These are phyloP conservation scores for Stegodyphus mimosarum DNA, from an alignment of 1,140 invertebrate genomes.

Conservation along the genomic window DNA sequence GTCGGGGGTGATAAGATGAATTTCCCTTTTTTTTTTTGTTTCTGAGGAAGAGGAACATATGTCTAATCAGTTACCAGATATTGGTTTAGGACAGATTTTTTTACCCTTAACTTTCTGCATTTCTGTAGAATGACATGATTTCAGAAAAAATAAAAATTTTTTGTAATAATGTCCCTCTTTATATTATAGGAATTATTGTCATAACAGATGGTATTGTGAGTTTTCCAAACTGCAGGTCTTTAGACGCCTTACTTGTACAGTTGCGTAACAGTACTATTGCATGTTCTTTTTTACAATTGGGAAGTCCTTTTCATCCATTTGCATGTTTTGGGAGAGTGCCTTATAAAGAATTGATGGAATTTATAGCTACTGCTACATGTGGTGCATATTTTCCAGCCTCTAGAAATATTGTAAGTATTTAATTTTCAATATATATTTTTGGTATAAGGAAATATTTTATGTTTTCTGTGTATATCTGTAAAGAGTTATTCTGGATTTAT, in stretches of 20 bases:
- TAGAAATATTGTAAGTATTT: constrained; percentile 44
- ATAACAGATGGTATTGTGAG: constrained; percentile 86
- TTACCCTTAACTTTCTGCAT: too few relatives aligned
- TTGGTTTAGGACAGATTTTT: too few relatives aligned
- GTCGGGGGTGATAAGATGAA: too few relatives aligned
- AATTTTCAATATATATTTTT: background rate
- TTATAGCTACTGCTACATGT: constrained; percentile 82
- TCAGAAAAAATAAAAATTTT: too few relatives aligned
- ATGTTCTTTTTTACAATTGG: constrained; percentile 84
- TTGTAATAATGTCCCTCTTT: constrained; percentile 49
- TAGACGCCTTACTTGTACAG: constrained; percentile 81
- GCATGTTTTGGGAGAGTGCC: constrained; percentile 77
- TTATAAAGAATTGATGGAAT: constrained; percentile 81
- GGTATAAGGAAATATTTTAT: too few relatives aligned
- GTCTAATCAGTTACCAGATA: too few relatives aligned
- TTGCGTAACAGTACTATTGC: constrained; percentile 80
- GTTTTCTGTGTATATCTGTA: too few relatives aligned
- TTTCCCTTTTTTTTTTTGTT: too few relatives aligned
- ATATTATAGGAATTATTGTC: constrained; percentile 79
- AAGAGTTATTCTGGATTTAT: too few relatives aligned
- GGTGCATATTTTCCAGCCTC: constrained; percentile 75
- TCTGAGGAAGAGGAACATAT: too few relatives aligned
- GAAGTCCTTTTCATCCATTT: constrained; percentile 77
- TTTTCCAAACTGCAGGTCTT: constrained; percentile 78
- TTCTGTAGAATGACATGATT: too few relatives aligned